Conservation (phyloP, 2,888 invertebrate genomes). For the Xanthia togata region DNA sequence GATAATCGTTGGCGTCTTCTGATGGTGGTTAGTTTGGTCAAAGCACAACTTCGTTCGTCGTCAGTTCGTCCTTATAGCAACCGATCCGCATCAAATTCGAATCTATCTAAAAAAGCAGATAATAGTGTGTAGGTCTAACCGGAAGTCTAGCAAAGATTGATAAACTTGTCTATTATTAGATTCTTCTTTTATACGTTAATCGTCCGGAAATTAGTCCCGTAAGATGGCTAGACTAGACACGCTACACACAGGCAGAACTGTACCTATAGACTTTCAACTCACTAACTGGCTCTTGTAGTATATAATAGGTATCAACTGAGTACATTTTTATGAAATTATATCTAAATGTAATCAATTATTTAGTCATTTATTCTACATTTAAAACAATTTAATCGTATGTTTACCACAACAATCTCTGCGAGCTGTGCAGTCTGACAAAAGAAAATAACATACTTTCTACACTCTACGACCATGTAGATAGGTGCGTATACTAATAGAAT, state of each 20-base stretch:
- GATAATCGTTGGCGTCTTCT: background rate
- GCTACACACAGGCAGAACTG: background rate
- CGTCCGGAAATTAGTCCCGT: conserved; percentile 39
- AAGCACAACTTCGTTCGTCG: background rate
- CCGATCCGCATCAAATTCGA: background rate
- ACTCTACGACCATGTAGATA: too few relatives aligned
- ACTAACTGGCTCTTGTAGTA: conserved; percentile 1
- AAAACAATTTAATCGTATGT: background rate
- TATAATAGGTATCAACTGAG: background rate
- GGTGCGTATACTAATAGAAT: background rate
- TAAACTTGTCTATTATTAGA: conserved; percentile 30
- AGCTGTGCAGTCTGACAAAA: conserved; percentile 3
- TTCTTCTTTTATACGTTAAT: conserved; percentile 12
- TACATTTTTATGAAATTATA: background rate
- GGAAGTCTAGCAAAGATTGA: conserved; percentile 16
- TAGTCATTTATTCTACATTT: background rate
- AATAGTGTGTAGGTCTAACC: background rate
- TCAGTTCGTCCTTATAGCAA: background rate
- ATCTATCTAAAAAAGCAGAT: conserved; percentile 5
- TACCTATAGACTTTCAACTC: background rate
- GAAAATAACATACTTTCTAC: conserved; percentile 7
- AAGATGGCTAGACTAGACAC: conserved; percentile 38
- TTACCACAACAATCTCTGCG: conserved; percentile 21
- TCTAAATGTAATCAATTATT: background rate
- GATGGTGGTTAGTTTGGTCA: background rate